Base-by-base conservation (phyloP, 2,888 invertebrate species). In the Nowickia ferox region DNA sequence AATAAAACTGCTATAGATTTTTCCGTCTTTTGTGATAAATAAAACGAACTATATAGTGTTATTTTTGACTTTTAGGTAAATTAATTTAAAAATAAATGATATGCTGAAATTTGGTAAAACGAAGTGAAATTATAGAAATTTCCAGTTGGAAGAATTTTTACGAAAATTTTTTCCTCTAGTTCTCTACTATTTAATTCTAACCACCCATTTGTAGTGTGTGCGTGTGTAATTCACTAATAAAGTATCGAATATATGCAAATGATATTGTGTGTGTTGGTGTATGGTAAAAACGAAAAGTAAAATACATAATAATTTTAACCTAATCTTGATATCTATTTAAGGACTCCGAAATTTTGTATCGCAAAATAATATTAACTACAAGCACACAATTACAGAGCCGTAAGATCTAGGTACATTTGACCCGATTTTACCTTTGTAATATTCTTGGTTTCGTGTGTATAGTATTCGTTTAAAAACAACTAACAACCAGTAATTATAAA, bases 401-500 rank as follows among this genome's bases (percentile, higher is more conserved):
- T n/a, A 48, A 76, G 40, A 61, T 65, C 74, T 78, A 79, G 82
- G 59, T 40, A 79, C 71, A 75, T 51, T 82, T 85, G 82, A 85
- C 82, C 78, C 78, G 82, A 85, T 78, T 82, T 71, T 68, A 65
- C 30, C 57, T 75, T 76, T 65, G 55, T 42, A 59, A 75, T 42
- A 46, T 77, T 74, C 68, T 57, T 78, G 55, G 72, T 74, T 57
- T 82, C 55, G 77, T 78, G 48, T 82, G 72, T 77, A 48, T 81
- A 69, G 38, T 22, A 42, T 74, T 74, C 59, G 48, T 17, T 68
- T 42, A 80, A 72, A 76, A 61, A 53, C 59, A 86, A 72, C 48
- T 55, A 71, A 76, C 40, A 75, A 78, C 42, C 71, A 75, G 63
- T 69, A 84, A 86, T 71, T 84, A 80, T 77, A 87, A 86, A 71